Evolutionary conservation across 2,797 vertebrate genomes (phyloP), one percentile per base, ranked within the genome.

Genomic region (Chelonia mydas): DNA sequence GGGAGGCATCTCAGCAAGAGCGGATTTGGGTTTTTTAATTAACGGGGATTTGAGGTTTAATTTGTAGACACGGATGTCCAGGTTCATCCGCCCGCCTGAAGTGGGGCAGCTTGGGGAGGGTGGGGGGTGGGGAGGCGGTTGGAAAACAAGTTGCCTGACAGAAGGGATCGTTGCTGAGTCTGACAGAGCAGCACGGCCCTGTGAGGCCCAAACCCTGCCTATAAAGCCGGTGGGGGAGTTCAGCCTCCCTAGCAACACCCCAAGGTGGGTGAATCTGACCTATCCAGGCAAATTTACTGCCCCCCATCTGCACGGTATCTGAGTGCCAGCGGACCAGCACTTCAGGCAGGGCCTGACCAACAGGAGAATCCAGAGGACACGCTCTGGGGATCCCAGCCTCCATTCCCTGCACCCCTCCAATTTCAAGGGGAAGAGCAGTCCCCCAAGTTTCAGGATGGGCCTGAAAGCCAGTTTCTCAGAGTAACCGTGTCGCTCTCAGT

Each of bases 21-120:
- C 33, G 95, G 97, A 97, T 96, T 96, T 97, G 90, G 92, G 55
- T 92, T 94, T 88, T 92, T 86, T 97, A 97, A 97, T 86, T 92
- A 97, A 17, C 1, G 25, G 82, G 95, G 91, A 96, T 97, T 96
- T 96, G 82, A 5, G 79, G 49, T 91, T 96, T 97, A 96, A 96
- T 97, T 95, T 94, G 93, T 77, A 61, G 41, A 76, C 72, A 54
- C 3, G 0, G 91, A 72, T 90, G 68, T 72, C 61, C 27, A 41
- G 1, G 41, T 47, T 72, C 81, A 68, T 84, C n/a, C 51, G 78
- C 1, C 2, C 1, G 2, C 68, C 41, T 2, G 0, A 61, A 59
- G 78, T 0, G 0, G 57, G 77, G 76, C 28, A 89, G 23, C 1
- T 0, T 76, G 74, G 87, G 41, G 74, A 3, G 8, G 65, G 15